Evolutionary conservation across 2,113 vertebrate species (phyloP), one percentile per base, ranked within the genome.

Genomic region (Pyxicephalus adspersus): DNA sequence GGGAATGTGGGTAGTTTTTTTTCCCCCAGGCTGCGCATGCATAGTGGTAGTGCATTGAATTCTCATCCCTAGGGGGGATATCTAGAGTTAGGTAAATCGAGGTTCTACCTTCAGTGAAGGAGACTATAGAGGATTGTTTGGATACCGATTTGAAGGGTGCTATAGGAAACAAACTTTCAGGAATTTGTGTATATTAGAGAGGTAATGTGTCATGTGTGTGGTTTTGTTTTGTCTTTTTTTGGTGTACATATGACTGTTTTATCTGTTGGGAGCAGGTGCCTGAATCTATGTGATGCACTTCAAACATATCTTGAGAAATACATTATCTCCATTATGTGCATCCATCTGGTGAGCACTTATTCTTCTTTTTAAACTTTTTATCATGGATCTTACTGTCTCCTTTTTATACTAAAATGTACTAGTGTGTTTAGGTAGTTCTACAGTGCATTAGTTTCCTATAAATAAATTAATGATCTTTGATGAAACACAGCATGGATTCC

Each of bases 41-140:
- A 81, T 81, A 75, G 80, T 81, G 80, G 38, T 81, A 81, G 80
- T 81, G 68, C 79, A 50, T 74, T 75, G 63, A 65, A 63, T 55
- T 75, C 34, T 66, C 29, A 66, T 81, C 80, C 80, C 80, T 81
- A 75, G 61, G 29, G 58, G 80, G 80, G 61, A 81, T 81, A 51
- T 66, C 61, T 81, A 81, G 80, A 57, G 70, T 75, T 81, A 74
- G 71, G 31, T 57, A 81, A 81, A 52, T 38, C 66, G 63, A 81
- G 80, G 80, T 81, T 75, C 80, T 81, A 75, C 80, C 80, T 81
- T 81, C 80, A 81, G 71, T 81, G 80, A 81, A 81, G 80, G 80
- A 81, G 70, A 66, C 63, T 74, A 58, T 75, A 75, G 71, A 75
- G 29, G 52, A 75, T 75, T 73, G 70, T 73, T 75, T 26, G 63